Evolutionary conservation across 2,797 vertebrate genomes (phyloP), one percentile per base, ranked within the genome.

Genomic region (Melanotaenia maccullochi): DNA sequence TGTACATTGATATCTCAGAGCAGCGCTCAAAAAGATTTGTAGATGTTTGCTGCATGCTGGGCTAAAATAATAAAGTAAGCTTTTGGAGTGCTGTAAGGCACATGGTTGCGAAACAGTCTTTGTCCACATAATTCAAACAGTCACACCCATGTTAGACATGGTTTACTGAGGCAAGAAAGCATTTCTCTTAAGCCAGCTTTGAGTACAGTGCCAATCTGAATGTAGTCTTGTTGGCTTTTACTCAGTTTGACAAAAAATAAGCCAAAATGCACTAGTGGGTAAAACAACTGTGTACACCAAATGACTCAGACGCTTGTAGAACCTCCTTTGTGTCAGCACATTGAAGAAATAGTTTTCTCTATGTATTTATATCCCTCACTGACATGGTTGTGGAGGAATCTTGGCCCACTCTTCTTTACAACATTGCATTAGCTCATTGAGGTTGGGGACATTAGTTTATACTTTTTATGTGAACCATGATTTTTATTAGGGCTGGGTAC

Each of bases 21-120:
- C 28, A 60, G 12, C 55, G 20, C n/a, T 59, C 54, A 0, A 51
- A 38, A 73, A 52, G 56, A 74, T 78, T 24, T 56, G 18, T 22
- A 2, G 44, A 49, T 38, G 62, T 70, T 73, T 69, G 20, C 64
- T 76, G 33, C 54, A 65, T 76, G 68, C 61, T 61, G 13, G 32
- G 60, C 33, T 33, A 7, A 79, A 68, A 73, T 40, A 71, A 71
- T 57, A 71, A 40, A 72, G 68, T 75, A 44, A 36, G 47, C 62
- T 64, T 79, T 74, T 55, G 20, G 60, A 76, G 47, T 67, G 72
- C 71, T 55, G 67, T 61, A 68, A 69, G 49, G 67, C 57, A 60
- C 75, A 69, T 73, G 47, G 14, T 87, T 91, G 85, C 33, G 52
- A 82, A 85, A 88, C 36, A 76, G 70, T n/a, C 58, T 87, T 84